phyloP scores from a whole-genome alignment of 2,797 vertebrate species.

The Rhadinocentrus ornatus region DNA sequence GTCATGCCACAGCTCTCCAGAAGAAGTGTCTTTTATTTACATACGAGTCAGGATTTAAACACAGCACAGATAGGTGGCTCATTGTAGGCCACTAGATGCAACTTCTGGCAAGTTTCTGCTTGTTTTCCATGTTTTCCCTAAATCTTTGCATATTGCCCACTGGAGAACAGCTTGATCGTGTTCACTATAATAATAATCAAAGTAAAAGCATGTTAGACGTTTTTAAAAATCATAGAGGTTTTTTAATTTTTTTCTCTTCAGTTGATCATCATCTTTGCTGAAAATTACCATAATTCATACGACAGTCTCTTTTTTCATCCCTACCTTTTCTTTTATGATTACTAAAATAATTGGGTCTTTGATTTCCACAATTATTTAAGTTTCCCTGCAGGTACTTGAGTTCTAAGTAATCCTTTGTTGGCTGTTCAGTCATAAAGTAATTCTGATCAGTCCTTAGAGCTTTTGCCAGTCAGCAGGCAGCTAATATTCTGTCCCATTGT shows the following conservation, averaged over 20 bases:
- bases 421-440: constrained; percentile 8
- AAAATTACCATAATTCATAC: background rate
- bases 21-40: constrained; percentile 17
- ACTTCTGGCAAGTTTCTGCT: background rate
- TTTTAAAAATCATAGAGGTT: background rate
- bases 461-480: constrained; percentile 17
- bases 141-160: background rate
- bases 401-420: constrained; percentile 7
- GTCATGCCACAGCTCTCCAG: background rate
- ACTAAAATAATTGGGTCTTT: constrained; percentile 12
- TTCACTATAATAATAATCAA: background rate
- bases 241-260: constrained; percentile 7
- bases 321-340: constrained; percentile 1
- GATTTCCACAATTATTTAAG: constrained; percentile 12
- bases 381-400: constrained; percentile 12
- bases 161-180: background rate
- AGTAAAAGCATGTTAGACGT: background rate
- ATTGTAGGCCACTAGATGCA: background rate
- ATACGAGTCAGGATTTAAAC: background rate
- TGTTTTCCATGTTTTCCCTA: background rate
- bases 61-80: background rate
- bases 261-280: constrained; percentile 8
- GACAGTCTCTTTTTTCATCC: background rate
- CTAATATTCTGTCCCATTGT: constrained; percentile 5
- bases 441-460: constrained; percentile 8